Base-by-base conservation (phyloP, 2,888 invertebrate genomes). In the Sarcophaga variegata region DNA sequence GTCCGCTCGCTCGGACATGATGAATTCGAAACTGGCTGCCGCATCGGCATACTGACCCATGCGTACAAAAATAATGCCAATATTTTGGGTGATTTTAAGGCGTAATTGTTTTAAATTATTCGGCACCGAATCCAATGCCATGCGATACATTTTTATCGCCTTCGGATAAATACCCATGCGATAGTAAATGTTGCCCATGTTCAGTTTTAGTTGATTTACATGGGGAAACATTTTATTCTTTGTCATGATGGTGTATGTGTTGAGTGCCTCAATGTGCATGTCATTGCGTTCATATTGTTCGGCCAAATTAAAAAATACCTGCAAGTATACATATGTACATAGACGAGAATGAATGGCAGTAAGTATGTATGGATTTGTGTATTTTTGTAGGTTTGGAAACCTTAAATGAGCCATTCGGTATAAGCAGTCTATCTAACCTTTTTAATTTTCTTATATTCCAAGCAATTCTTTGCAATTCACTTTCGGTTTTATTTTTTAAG, bases 171-270 rank as follows among this genome's bases (percentile, higher is more conserved):
- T 96, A 89, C 98, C 98, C 95, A 98, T 97, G 94, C 97, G 97
- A 91, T 97, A 98, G 93, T 98, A 98, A 90, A 99, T 98, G 92
- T 99, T 99, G 2, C 99, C 99, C 97, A 99, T 99, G 93, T 99
- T 99, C 0, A 99, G 96, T 94, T 98, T 98, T 11, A 99, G 94
- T 87, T 98, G 95, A 90, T 98, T 97, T 62, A 98, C 98, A 92
- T 99, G 98, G 70, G 96, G 96, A 92, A 99, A 99, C 94, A 98
- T 96, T 93, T 98, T 97, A 92, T 99, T 99, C 90, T 97, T 96
- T 8, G 98, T 98, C 90, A 99, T 97, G 86, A 98, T 95, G 93
- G 98, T 97, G 94, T 99, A 99, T 0, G 99, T 99, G 90, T 98
- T 98, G 75, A 99, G 94, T 0, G 99, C 98, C 94, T 99, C 99